phyloP scores from a whole-genome alignment of 2,113 vertebrate genomes.

The Takifugu bimaculatus region DNA sequence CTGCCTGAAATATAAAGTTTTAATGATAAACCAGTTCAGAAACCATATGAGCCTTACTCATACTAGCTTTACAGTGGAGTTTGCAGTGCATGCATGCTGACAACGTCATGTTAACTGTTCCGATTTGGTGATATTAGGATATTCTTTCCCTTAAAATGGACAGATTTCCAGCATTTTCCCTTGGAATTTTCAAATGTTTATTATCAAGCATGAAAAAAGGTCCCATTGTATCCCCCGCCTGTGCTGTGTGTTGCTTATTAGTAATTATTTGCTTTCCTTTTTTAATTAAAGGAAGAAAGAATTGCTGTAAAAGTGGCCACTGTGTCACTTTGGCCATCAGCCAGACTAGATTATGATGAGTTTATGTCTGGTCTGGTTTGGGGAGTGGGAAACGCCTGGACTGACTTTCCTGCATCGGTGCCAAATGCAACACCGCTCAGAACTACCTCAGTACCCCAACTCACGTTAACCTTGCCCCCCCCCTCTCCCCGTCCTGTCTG shows the following conservation, averaged over 20 bases:
- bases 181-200: too few relatives aligned
- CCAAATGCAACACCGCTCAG: constrained; percentile 50
- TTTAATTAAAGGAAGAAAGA: background rate
- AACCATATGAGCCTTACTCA: too few relatives aligned
- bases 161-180: too few relatives aligned
- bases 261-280: background rate
- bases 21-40: too few relatives aligned
- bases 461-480: constrained; percentile 15
- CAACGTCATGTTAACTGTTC: too few relatives aligned
- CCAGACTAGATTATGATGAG: constrained; percentile 51
- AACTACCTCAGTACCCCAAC: constrained; percentile 18
- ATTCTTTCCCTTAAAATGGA: too few relatives aligned
- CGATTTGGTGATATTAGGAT: too few relatives aligned
- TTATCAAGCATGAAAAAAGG: too few relatives aligned
- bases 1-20: too few relatives aligned
- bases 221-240: too few relatives aligned
- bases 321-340: constrained; percentile 12
- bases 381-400: constrained; percentile 21
- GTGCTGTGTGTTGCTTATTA: background rate
- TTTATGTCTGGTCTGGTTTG: constrained; percentile 59
- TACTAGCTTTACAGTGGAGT: too few relatives aligned
- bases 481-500: constrained; percentile 4
- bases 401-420: constrained; percentile 43
- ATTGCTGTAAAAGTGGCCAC: constrained; percentile 13
- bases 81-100: too few relatives aligned